Evolutionary conservation across 2,888 invertebrate genomes (phyloP).

Genomic region (Mythimna pallens): DNA sequence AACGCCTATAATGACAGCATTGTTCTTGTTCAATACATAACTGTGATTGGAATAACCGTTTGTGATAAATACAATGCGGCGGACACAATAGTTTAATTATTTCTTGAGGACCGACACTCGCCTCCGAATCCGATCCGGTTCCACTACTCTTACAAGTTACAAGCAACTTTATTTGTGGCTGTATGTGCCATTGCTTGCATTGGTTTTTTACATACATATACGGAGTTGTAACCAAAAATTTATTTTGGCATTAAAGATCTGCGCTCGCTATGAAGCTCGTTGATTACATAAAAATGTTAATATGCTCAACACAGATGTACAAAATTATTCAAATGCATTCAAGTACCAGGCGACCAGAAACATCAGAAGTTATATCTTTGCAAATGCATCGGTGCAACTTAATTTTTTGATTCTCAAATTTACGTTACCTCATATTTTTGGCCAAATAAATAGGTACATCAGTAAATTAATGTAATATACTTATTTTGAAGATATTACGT

Average conservation of each 20-base stretch:
- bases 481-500: slow-evolving; percentile 2
- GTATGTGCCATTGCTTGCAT: not conserved
- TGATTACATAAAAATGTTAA: not conserved
- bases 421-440: slow-evolving; percentile 5
- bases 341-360: slow-evolving; percentile 46
- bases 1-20: slow-evolving; percentile 48
- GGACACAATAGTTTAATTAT: slow-evolving; percentile 59
- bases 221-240: not conserved
- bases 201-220: slow-evolving; percentile 1
- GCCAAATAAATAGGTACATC: slow-evolving; percentile 6
- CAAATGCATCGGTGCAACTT: slow-evolving; percentile 41
- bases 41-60: slow-evolving; percentile 47
- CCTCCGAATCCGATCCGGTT: slow-evolving; percentile 37
- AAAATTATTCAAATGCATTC: slow-evolving; percentile 34
- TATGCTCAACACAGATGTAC: slow-evolving; percentile 19
- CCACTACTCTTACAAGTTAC: slow-evolving; percentile 25
- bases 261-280: not conserved
- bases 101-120: slow-evolving; percentile 43
- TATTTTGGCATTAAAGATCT: not conserved
- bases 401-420: slow-evolving; percentile 26
- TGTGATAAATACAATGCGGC: slow-evolving; percentile 49
- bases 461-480: not conserved
- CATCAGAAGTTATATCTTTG: slow-evolving; percentile 26
- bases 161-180: slow-evolving; percentile 11
- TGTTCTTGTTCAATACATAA: slow-evolving; percentile 57